Evolutionary conservation across 2,888 invertebrate species (phyloP).

Genomic region (Bibio marci): DNA sequence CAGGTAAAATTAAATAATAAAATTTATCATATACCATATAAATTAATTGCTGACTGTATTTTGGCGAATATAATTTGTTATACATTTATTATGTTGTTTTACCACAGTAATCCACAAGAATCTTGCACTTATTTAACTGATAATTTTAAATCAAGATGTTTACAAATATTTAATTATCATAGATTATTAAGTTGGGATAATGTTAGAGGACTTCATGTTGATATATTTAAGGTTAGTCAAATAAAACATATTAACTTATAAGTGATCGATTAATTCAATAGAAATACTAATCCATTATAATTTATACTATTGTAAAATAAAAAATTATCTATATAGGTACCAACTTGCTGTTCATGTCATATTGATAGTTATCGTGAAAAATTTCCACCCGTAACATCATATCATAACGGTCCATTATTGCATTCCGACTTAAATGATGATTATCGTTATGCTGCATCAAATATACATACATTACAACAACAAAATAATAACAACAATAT

Average conservation of each 20-base stretch:
- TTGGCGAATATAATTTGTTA: neutral
- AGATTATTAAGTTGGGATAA: constrained; percentile 68
- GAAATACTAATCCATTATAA: neutral
- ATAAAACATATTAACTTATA: constrained; percentile 7
- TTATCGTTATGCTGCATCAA: constrained; percentile 5
- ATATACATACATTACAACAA: neutral
- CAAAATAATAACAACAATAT: neutral
- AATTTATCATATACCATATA: neutral
- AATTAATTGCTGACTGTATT: constrained; percentile 1
- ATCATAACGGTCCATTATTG: neutral
- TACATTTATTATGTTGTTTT: neutral
- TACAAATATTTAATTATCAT: constrained; percentile 71
- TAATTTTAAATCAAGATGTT: constrained; percentile 62
- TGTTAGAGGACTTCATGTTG: constrained; percentile 61
- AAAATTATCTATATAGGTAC: constrained; percentile 36
- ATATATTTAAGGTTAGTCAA: constrained; percentile 56
- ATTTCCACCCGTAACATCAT: constrained; percentile 35
- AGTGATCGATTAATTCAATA: neutral
- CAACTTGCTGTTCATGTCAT: constrained; percentile 69
- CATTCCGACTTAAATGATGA: constrained; percentile 30
- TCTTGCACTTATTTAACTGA: constrained; percentile 64
- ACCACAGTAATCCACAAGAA: constrained; percentile 47
- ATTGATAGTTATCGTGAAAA: constrained; percentile 57
- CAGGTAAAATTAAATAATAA: constrained; percentile 37
- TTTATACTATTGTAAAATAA: too few species aligned